These are phyloP conservation scores for Machimus rusticus DNA, from an alignment of 2,888 invertebrate genomes.

Conservation along the genomic window DNA sequence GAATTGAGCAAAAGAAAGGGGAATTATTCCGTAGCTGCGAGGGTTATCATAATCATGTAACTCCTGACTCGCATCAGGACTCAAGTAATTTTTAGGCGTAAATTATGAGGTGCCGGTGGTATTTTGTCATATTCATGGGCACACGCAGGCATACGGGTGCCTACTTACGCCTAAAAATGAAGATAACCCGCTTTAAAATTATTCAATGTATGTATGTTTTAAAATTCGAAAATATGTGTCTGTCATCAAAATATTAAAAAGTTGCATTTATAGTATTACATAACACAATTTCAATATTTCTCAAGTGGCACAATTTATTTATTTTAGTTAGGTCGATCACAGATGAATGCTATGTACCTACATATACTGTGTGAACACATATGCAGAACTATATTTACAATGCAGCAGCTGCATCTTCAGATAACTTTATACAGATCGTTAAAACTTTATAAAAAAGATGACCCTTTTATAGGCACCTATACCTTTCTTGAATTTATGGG, in stretches of 20 bases:
- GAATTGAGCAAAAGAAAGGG: background rate
- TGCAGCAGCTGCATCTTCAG: background rate
- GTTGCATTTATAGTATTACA: background rate
- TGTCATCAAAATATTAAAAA: background rate
- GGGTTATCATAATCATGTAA: constrained; percentile 28
- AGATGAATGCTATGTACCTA: background rate
- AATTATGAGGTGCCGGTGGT: constrained; percentile 33
- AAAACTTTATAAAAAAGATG: background rate
- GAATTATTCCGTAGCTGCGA: background rate
- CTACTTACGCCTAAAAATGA: background rate
- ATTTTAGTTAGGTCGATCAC: background rate
- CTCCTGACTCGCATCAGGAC: constrained; percentile 9
- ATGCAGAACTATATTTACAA: background rate
- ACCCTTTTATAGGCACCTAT: background rate
- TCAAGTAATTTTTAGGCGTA: constrained; percentile 10
- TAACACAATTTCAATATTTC: background rate
- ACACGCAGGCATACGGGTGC: constrained; percentile 1
- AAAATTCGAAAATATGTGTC: background rate
- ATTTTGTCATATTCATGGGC: constrained; percentile 23
- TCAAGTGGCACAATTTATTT: background rate
- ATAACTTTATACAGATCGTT: background rate
- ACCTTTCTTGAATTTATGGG: background rate
- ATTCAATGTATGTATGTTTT: background rate
- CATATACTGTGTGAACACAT: background rate
- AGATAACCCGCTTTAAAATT: background rate